Conservation (phyloP, 2,888 invertebrate species). For the Acleris cristana region DNA sequence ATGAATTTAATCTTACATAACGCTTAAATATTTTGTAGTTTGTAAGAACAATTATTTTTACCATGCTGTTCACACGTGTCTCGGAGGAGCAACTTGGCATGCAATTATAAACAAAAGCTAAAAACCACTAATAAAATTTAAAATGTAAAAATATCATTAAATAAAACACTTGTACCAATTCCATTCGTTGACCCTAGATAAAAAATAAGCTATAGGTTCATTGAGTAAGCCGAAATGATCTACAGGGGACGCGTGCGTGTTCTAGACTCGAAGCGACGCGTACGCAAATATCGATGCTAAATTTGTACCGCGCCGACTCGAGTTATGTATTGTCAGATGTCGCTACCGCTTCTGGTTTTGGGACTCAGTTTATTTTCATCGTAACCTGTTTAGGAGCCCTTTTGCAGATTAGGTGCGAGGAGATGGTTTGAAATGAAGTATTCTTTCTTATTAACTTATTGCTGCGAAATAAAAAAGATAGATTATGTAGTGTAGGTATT, state of each 20-base stretch:
- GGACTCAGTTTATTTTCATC: slow-evolving; percentile 42
- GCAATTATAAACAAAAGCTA: no score
- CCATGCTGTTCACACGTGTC: no score
- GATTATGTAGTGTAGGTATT: no score
- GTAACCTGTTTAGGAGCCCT: slow-evolving; percentile 33
- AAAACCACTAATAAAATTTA: no score
- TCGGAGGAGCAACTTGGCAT: no score
- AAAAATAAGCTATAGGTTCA: slow-evolving; percentile 24
- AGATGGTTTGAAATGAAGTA: slow-evolving; percentile 15
- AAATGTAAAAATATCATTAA: no score
- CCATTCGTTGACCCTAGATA: slow-evolving; percentile 17
- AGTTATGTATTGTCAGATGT: slow-evolving; percentile 71
- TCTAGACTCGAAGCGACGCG: slow-evolving; percentile 52
- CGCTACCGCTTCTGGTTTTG: slow-evolving; percentile 70
- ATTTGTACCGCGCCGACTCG: slow-evolving; percentile 66
- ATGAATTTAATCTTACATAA: no score
- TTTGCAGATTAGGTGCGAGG: slow-evolving; percentile 28
- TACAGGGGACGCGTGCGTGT: slow-evolving; percentile 55
- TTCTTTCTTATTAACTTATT: no score
- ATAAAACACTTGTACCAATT: no score
- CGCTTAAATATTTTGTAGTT: no score
- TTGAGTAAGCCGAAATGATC: slow-evolving; percentile 36
- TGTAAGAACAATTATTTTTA: no score
- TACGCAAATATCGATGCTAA: slow-evolving; percentile 74
- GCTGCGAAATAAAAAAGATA: no score